Evolutionary conservation across 1,140 invertebrate genomes (phyloP), one percentile per base, ranked within the genome.

Genomic region (Apis laboriosa): DNA sequence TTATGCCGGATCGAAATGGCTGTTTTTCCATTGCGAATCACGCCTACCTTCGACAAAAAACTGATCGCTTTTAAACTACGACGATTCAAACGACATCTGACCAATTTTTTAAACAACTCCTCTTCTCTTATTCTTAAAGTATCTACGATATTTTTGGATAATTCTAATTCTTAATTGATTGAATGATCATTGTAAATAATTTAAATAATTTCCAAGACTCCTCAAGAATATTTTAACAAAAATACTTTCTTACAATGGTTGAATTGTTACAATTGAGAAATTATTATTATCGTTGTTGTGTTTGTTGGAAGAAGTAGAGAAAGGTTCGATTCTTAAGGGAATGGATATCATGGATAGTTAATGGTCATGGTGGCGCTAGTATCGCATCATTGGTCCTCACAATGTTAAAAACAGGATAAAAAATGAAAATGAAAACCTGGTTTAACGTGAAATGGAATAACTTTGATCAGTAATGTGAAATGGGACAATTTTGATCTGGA

Each of bases 1-100:
- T 85, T 85, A 85, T 64, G 63, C 71, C 8, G 13, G 24, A 43
- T 24, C 60, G 60, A 67, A 73, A 53, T 61, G 28, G 60, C 56
- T 64, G 70, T 66, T 79, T 21, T 71, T 81, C 19, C 60, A 64
- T 63, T n/a, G 58, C 12, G 66, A 64, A 64, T 19, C 2, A 64
- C 28, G 63, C 19, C 28, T 64, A 28, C 34, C 34, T 34, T 34
- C 34, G 34, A 34, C 13, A 15, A 17, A n/a, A 64, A 28, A 28
- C 61, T n/a, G 13, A 0, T 5, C 17, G 13, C 24, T 64, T 64
- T 64, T 24, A 28, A 28, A 64, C 13, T 43, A 43, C 34, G 34
- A 43, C 24, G 7, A 58, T 19, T 17, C 15, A 58, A 58, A 58
- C 56, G 56, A 17, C 5, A 43, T 19, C 7, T 2, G 58, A 60